Evolutionary conservation across 2,113 vertebrate species (phyloP).

Genomic region (Ifrita kowaldi): DNA sequence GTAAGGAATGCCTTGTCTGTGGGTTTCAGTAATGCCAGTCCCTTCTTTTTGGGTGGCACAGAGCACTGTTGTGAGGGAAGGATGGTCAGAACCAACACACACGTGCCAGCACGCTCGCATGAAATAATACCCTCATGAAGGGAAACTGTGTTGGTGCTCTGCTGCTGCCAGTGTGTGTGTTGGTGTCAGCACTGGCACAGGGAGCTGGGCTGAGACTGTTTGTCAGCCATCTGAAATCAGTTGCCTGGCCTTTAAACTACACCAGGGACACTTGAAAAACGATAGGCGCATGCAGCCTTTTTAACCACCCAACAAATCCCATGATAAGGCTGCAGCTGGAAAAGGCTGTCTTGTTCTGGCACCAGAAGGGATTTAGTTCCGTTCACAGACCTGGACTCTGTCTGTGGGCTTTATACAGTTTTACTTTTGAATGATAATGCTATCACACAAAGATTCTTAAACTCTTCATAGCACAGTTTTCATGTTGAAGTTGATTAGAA

Average conservation of each 20-base stretch:
- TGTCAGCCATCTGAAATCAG: not conserved
- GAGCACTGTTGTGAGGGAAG: not conserved
- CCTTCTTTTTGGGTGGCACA: not conserved
- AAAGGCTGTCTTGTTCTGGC: not conserved
- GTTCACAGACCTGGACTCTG: not conserved
- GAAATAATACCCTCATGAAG: not conserved
- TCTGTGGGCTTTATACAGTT: not conserved
- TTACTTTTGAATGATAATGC: not conserved
- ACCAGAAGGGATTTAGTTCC: not conserved
- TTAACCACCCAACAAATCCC: not conserved
- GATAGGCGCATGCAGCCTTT: not conserved
- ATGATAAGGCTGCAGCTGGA: not conserved
- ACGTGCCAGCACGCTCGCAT: rapidly evolving
- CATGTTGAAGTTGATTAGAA: not conserved
- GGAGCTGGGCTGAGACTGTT: not conserved
- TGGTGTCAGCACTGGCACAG: not conserved
- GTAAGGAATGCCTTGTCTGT: constrained; percentile 27
- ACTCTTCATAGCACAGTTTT: not conserved
- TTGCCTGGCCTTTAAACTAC: not conserved
- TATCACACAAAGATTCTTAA: not conserved
- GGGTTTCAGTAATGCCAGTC: not conserved
- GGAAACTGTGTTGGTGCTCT: not conserved
- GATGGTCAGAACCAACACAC: not conserved
- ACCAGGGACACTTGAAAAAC: not conserved
- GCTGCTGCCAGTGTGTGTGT: rapidly evolving